Evolutionary conservation across 2,888 invertebrate genomes (phyloP).

Genomic region (Caenorhabditis doughertyi): DNA sequence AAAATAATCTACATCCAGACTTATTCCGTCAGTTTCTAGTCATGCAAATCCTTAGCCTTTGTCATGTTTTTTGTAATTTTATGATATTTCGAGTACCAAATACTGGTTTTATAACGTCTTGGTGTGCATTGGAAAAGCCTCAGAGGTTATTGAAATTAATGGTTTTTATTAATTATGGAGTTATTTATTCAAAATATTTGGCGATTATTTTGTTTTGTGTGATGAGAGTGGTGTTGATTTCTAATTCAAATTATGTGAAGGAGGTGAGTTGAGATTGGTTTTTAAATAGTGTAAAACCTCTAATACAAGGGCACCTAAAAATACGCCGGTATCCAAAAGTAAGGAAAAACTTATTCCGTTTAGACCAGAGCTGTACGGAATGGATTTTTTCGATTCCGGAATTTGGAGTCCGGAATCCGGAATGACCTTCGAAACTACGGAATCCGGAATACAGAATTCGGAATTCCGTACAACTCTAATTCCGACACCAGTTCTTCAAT

Average conservation of each 20-base stretch:
- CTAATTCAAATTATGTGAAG: not conserved
- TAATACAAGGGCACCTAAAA: not conserved
- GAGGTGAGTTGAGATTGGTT: not conserved
- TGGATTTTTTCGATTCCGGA: no score
- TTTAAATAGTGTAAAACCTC: not conserved
- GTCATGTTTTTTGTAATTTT: slow-evolving; percentile 14
- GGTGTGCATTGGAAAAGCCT: not conserved
- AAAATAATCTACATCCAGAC: not conserved
- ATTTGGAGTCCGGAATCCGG: no score
- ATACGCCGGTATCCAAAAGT: no score
- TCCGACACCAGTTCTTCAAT: no score
- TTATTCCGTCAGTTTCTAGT: slow-evolving; percentile 26
- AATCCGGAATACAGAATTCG: no score
- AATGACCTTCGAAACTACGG: no score
- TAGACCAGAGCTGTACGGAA: no score
- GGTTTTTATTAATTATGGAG: not conserved
- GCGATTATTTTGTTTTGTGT: slow-evolving; percentile 16
- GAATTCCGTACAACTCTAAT: no score
- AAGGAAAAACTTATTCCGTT: no score
- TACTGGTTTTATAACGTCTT: slow-evolving; percentile 1
- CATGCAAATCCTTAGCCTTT: not conserved
- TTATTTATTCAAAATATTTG: slow-evolving; percentile 26
- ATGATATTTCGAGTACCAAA: slow-evolving; percentile 14
- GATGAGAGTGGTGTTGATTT: slow-evolving; percentile 4
- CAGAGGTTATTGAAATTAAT: not conserved